Base-by-base conservation (phyloP, 2,888 invertebrate genomes). In the Amblyjoppa fuscipennis region DNA sequence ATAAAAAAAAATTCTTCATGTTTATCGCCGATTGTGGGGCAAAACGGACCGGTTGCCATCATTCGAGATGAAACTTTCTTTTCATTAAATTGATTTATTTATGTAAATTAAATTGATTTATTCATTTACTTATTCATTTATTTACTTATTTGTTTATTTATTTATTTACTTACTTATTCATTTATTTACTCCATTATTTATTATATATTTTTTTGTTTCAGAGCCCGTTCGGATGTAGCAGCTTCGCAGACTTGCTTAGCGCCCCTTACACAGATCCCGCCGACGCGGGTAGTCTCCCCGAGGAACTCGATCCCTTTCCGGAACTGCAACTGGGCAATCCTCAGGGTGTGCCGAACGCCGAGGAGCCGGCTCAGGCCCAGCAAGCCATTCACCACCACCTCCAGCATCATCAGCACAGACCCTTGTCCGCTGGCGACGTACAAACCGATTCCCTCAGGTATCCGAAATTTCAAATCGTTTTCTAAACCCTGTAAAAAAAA, bases 221-320 rank as follows among this genome's bases (percentile, higher is more conserved):
- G 97, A 96, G 96, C 95, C 96, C 97, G 94, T 97, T 97, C 95
- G 96, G 96, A 95, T 96, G 97, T 94, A 95, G 95, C 94, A 97
- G 96, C 95, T 97, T 97, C 94, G 96, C 96, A 95, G 97, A 97
- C 95, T 95, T 97, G 94, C 95, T 97, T 93, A 96, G 96, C 93
- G 96, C 96, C 83, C 96, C 97, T 91, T 97, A 96, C 93, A 95
- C 96, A 94, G 97, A 97, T 94, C 96, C 96, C 88, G 86, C 92
- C 56, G 93, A 93, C 83, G 96, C 96, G 87, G 96, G 96, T 93
- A 96, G 96, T 91, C 94, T 96, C 91, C 96, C 96, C 93, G 97
- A 97, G 93, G 97, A 97, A 90, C 95, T 97, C 93, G 97, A 97
- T 92, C 97, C 97, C 45, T 97, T 97, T 93, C 96, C 96, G 88